Evolutionary conservation across 1,140 invertebrate species (phyloP).

Genomic region (Copidosoma floridanum): DNA sequence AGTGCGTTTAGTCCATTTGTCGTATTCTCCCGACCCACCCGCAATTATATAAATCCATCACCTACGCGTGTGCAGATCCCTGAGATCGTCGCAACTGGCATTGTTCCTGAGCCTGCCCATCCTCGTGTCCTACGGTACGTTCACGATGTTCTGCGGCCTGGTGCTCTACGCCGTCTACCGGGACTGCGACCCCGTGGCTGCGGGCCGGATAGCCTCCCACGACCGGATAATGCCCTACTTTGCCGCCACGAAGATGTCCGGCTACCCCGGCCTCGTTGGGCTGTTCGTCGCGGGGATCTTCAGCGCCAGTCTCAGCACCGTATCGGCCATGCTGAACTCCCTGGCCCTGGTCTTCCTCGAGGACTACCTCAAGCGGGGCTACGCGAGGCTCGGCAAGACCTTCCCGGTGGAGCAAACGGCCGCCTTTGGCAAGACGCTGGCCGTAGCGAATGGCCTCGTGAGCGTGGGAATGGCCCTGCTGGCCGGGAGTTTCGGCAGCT

Average conservation of each 20-base stretch:
- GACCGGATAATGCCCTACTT: slow-evolving; percentile 57
- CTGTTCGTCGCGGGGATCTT: slow-evolving; percentile 63
- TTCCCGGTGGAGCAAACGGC: slow-evolving; percentile 50
- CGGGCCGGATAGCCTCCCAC: slow-evolving; percentile 55
- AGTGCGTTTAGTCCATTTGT: slow-evolving; percentile 29
- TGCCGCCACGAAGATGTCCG: slow-evolving; percentile 70
- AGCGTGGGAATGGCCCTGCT: slow-evolving; percentile 72
- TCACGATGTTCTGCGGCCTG: slow-evolving; percentile 72
- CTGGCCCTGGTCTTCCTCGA: slow-evolving; percentile 81
- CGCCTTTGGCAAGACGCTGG: slow-evolving; percentile 60
- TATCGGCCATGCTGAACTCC: slow-evolving; percentile 83
- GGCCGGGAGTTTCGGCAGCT: slow-evolving; percentile 67
- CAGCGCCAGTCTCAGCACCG: slow-evolving; percentile 78
- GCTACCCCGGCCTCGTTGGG: slow-evolving; percentile 66
- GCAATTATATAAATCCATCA: too few species aligned
- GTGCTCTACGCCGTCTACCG: slow-evolving; percentile 74
- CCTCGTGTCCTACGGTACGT: slow-evolving; percentile 61
- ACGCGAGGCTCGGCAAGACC: slow-evolving; percentile 25
- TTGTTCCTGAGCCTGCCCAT: slow-evolving; percentile 69
- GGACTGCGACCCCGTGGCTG: slow-evolving; percentile 71
- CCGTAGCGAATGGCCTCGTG: slow-evolving; percentile 68
- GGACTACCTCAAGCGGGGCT: slow-evolving; percentile 69
- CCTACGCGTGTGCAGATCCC: slow-evolving; percentile 57
- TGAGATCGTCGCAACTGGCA: slow-evolving; percentile 64
- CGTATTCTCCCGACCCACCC: background rate